These are phyloP conservation scores for Glaucidium brasilianum DNA, from an alignment of 2,113 vertebrate species.

Conservation along the genomic window DNA sequence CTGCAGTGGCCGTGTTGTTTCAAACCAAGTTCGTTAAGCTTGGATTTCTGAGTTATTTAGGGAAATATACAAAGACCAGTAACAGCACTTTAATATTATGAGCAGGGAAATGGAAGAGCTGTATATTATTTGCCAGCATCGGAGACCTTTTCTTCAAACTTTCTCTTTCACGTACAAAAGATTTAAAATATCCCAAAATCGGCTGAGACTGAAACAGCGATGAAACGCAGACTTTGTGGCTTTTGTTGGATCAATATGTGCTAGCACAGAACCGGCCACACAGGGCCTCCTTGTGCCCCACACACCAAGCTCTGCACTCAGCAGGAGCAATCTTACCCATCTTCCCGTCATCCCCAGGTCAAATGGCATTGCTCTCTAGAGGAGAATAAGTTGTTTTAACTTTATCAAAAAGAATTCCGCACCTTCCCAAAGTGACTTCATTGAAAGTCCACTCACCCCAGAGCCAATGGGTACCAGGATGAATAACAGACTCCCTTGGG, in stretches of 20 bases:
- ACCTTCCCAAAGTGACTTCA: not conserved
- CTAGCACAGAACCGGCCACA: not conserved
- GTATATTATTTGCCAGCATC: not conserved
- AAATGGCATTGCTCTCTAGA: not conserved
- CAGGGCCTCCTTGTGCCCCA: no score
- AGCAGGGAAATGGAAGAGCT: not conserved
- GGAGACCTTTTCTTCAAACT: not conserved
- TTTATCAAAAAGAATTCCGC: not conserved
- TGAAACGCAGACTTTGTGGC: not conserved
- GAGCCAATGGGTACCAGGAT: not conserved
- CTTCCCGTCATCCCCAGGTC: not conserved
- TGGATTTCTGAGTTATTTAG: not conserved
- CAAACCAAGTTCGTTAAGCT: not conserved
- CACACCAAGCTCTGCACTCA: not conserved
- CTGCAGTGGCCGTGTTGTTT: not conserved
- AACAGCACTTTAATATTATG: not conserved
- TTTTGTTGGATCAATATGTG: not conserved
- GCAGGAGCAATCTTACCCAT: fast-evolving
- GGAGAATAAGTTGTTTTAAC: not conserved
- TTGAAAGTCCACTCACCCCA: not conserved
- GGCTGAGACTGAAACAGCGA: not conserved
- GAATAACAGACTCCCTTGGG: not conserved
- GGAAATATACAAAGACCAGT: not conserved
- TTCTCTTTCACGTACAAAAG: not conserved
- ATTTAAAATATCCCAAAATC: not conserved